These are phyloP conservation scores for Cavia aperea DNA, from an alignment of 2,113 vertebrate species.

Conservation along the genomic window DNA sequence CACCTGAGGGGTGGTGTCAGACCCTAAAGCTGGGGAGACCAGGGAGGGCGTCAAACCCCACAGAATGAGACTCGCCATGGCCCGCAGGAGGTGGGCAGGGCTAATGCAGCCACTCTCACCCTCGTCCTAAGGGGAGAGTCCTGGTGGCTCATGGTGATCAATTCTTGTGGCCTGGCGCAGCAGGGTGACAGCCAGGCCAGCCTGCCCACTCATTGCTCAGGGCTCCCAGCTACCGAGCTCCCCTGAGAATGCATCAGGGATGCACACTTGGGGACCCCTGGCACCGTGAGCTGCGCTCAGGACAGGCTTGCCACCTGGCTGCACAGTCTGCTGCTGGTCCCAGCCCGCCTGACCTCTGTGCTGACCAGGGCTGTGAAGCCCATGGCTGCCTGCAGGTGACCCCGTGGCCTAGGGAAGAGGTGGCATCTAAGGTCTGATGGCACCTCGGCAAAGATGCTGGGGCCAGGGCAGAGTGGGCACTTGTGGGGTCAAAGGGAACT, in stretches of 20 bases:
- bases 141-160: too few species aligned
- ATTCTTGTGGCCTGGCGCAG: fast-evolving
- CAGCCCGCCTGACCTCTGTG: neutral
- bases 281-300: neutral
- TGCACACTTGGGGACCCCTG: neutral
- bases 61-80: fast-evolving
- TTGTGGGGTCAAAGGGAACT: too few species aligned
- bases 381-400: neutral
- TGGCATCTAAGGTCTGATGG: too few species aligned
- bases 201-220: neutral
- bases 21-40: neutral
- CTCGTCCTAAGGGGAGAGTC: neutral
- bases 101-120: fast-evolving
- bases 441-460: fast-evolving
- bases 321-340: neutral
- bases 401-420: neutral
- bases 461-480: neutral
- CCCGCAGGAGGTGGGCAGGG: neutral
- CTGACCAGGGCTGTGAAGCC: neutral
- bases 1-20: neutral
- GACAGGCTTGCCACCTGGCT: neutral
- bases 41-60: fast-evolving
- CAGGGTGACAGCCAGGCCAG: neutral
- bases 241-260: neutral
- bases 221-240: neutral